These are phyloP conservation scores for Habropoda laboriosa DNA, from an alignment of 1,140 invertebrate genomes.

Conservation along the genomic window DNA sequence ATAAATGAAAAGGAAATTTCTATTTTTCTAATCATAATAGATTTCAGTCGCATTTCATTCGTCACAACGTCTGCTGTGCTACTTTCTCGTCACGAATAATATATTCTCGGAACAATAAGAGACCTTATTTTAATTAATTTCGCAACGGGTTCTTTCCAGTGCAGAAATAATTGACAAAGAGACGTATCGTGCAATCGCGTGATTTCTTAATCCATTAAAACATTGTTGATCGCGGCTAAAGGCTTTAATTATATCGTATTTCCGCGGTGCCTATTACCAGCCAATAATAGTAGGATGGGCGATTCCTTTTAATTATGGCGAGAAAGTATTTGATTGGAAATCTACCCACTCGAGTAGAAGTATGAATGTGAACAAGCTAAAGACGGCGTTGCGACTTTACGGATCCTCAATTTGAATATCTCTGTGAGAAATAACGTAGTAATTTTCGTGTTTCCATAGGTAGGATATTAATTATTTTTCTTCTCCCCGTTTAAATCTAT, in stretches of 20 bases:
- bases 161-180: background rate
- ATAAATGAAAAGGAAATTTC: no score
- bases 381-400: background rate
- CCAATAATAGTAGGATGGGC: background rate
- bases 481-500: background rate
- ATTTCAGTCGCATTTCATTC: background rate
- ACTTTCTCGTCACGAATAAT: background rate
- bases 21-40: no score
- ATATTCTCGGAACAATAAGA: background rate
- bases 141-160: background rate
- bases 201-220: background rate
- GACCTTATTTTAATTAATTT: background rate
- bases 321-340: conserved; percentile 14
- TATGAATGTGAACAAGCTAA: background rate
- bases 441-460: background rate
- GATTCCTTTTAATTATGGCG: conserved; percentile 25
- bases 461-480: background rate
- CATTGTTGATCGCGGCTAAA: background rate
- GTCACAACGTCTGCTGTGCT: background rate
- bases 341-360: background rate
- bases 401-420: background rate
- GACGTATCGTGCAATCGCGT: background rate
- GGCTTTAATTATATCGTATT: conserved; percentile 3
- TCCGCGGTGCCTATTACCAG: background rate
- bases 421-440: background rate